A percentile compares a stretch with the other conserved stretches of the same genome.
Conservation (phyloP, 2,797 vertebrate genomes). For the Gymnothorax javanicus region DNA sequence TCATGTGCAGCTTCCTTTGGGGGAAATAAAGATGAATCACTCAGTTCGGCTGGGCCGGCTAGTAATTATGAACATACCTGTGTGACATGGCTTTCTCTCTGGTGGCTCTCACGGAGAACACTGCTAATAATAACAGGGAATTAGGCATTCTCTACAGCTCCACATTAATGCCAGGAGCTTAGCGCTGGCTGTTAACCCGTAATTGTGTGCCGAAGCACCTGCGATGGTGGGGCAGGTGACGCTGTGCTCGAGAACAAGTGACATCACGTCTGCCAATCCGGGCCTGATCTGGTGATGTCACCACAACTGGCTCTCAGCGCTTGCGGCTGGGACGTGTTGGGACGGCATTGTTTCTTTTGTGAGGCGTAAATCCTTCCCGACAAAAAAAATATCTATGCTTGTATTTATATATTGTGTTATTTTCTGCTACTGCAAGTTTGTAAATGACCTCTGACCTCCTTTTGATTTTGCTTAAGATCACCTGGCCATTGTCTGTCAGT, state of each 20-base stretch:
- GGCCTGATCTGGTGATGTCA: conserved; percentile 8
- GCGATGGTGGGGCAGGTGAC: neutral
- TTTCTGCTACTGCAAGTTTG: neutral
- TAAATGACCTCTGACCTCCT: neutral
- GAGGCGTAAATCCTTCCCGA: neutral
- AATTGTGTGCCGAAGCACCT: conserved; percentile 11
- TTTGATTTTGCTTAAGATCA: neutral
- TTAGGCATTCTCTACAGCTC: conserved; percentile 10
- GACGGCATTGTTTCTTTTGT: neutral
- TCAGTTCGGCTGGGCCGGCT: neutral
- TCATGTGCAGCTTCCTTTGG: neutral
- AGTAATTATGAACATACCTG: conserved; percentile 12
- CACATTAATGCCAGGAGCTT: conserved; percentile 6
- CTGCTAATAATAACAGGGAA: conserved; percentile 12
- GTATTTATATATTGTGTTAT: neutral
- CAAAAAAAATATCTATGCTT: neutral
- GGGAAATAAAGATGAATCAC: neutral
- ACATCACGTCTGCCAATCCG: conserved; percentile 7
- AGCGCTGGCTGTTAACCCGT: neutral
- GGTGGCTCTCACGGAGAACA: neutral
- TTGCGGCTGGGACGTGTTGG: neutral
- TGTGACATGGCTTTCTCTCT: neutral
- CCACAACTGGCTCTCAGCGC: neutral
- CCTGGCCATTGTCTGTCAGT: neutral
- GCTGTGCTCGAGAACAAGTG: neutral